Base-by-base conservation (phyloP, 2,113 vertebrate species). In the Petrocephalus zakoni region DNA sequence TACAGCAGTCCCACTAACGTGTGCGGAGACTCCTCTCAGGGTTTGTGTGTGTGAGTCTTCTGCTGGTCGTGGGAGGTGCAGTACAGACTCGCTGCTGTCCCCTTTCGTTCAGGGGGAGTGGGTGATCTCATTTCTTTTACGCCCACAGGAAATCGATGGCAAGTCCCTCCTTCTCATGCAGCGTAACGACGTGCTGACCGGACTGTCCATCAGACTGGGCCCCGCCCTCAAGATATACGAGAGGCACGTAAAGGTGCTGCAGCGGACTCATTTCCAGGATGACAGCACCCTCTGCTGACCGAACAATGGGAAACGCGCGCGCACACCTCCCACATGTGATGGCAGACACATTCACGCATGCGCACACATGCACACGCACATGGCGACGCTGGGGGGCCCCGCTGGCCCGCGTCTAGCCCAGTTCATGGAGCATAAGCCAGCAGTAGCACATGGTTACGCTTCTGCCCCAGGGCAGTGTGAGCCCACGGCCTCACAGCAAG, bases 151-250 rank as follows among this genome's bases (percentile, higher is more conserved):
- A 93, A 97, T 97, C 25, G 97, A 97, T 58, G 97, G 97, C 86
- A 97, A 97, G 92, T 97, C 97, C 51, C 93, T 97, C 68, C 94
- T 97, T 91, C 96, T 97, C 84, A 97, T 97, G 97, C 97, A 97
- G 87, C 96, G 97, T 75, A 97, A 95, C 0, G 97, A 97, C 3
- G 97, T 97, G 89, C 92, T 97, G 90, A 97, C 96, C 0, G 97
- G 97, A 88, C 94, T 97, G 87, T 97, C 97, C 46, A 97, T 97
- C 94, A 95, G 95, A 87, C 94, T 97, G 2, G 97, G 97, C 75
- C 97, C 97, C 0, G 97, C 97, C 85, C 95, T 97, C 87, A 97
- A 97, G 93, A 97, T 97, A 92, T 97, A 97, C 2, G 97, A 97
- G 93, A 95, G 95, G 11, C 97, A 97, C 55, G 95, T 97, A 68